Evolutionary conservation across 2,888 invertebrate species (phyloP).

Genomic region (Watsonalla cultraria): DNA sequence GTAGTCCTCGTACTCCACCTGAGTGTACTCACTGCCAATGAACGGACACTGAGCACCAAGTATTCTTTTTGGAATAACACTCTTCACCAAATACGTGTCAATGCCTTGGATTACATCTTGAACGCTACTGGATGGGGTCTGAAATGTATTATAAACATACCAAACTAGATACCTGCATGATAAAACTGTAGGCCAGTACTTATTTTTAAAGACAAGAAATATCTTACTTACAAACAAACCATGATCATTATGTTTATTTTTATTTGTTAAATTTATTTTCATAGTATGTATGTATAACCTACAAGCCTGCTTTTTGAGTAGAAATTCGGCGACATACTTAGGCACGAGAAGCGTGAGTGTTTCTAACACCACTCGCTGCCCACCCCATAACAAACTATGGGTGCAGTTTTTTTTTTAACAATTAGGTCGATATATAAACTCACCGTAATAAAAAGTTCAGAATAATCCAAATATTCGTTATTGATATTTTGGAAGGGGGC

Average conservation of each 20-base stretch:
- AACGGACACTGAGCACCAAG: slow-evolving; percentile 59
- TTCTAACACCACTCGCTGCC: too few relatives aligned
- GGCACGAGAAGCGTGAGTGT: too few relatives aligned
- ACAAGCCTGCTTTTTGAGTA: too few relatives aligned
- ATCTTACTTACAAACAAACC: too few relatives aligned
- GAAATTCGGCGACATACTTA: too few relatives aligned
- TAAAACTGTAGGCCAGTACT: too few relatives aligned
- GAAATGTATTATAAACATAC: slow-evolving; percentile 14
- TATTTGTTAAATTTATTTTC: too few relatives aligned
- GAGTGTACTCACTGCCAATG: slow-evolving; percentile 49
- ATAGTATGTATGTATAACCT: too few relatives aligned
- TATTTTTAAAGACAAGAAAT: too few relatives aligned
- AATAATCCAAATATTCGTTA: slow-evolving; percentile 66
- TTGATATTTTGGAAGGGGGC: slow-evolving; percentile 66
- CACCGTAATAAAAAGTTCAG: slow-evolving; percentile 68
- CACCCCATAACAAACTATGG: too few relatives aligned
- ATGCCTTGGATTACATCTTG: slow-evolving; percentile 47
- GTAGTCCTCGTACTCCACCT: slow-evolving; percentile 78
- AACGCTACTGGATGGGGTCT: slow-evolving; percentile 52
- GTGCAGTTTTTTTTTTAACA: too few relatives aligned
- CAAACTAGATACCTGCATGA: not conserved
- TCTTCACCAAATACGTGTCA: slow-evolving; percentile 51
- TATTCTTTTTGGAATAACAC: slow-evolving; percentile 55
- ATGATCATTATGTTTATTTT: too few relatives aligned
- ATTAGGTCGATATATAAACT: slow-evolving; percentile 5